Evolutionary conservation across 1,140 invertebrate species (phyloP).

Genomic region (Listronotus bonariensis): DNA sequence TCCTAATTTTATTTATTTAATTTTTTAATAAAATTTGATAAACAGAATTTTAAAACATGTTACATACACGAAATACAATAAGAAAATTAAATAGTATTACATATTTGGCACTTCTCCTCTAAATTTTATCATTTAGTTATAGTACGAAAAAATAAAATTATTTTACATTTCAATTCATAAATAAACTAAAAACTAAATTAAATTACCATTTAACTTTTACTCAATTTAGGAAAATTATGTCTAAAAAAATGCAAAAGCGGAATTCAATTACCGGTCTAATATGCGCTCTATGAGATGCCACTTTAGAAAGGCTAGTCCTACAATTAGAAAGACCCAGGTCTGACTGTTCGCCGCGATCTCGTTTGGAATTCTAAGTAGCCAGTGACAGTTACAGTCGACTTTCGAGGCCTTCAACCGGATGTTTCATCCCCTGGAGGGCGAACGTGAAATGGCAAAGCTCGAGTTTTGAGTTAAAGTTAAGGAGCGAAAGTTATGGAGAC

Average conservation of each 20-base stretch:
- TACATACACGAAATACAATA: too few relatives aligned
- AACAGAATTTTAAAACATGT: too few relatives aligned
- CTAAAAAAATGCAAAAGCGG: neutral
- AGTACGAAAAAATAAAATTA: too few relatives aligned
- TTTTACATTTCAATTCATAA: too few relatives aligned
- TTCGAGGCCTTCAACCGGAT: constrained; percentile 18
- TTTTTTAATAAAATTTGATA: too few relatives aligned
- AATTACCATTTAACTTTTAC: too few relatives aligned
- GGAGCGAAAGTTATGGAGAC: constrained; percentile 25
- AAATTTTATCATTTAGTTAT: too few relatives aligned
- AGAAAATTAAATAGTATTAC: too few relatives aligned
- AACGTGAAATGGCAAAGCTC: constrained; percentile 19
- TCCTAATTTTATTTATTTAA: too few relatives aligned
- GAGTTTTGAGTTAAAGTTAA: constrained; percentile 33
- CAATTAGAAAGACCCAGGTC: constrained; percentile 17
- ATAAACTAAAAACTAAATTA: too few relatives aligned
- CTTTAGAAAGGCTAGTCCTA: constrained; percentile 20
- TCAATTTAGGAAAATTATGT: too few relatives aligned
- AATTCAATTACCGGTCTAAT: constrained; percentile 27
- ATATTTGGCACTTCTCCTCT: too few relatives aligned
- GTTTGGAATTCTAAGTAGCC: constrained; percentile 27
- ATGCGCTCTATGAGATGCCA: constrained; percentile 20
- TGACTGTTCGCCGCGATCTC: constrained; percentile 1
- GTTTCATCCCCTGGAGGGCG: constrained; percentile 20
- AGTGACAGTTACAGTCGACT: constrained; percentile 12